phyloP scores from a whole-genome alignment of 2,113 vertebrate species.

The Coptodon bakossiorum region DNA sequence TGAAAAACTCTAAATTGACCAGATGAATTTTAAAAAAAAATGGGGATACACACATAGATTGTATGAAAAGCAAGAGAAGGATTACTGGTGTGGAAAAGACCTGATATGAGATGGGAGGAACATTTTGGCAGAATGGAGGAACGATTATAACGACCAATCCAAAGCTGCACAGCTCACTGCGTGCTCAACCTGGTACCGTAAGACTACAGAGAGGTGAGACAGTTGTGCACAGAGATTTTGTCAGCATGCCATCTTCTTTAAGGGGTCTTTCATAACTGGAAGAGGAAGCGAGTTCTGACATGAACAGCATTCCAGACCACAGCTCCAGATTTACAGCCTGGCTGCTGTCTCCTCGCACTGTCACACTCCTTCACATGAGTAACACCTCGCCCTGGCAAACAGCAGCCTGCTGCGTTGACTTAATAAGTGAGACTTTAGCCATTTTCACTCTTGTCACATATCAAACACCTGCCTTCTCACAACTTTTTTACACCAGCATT shows the following conservation, averaged over 20 bases:
- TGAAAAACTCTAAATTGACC: not conserved
- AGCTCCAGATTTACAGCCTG: constrained; percentile 60
- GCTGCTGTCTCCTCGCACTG: constrained; percentile 28
- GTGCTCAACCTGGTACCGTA: not conserved
- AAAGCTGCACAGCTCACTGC: not conserved
- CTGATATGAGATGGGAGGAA: not conserved
- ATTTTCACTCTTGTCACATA: not conserved
- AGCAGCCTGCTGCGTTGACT: not conserved
- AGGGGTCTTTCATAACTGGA: constrained; percentile 75
- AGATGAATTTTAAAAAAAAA: accelerated
- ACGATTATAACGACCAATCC: not conserved
- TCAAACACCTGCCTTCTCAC: not conserved
- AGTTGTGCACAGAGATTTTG: constrained; percentile 26
- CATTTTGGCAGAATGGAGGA: not conserved
- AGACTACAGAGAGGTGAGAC: constrained; percentile 1
- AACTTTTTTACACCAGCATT: not conserved
- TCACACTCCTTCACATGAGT: constrained; percentile 11
- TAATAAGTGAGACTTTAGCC: not conserved
- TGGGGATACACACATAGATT: not conserved
- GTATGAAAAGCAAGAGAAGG: not conserved
- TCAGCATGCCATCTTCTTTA: constrained; percentile 48
- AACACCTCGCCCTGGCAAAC: not conserved
- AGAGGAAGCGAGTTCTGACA: constrained; percentile 69
- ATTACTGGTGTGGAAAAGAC: not conserved
- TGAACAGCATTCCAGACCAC: constrained; percentile 69